These are phyloP conservation scores for Serinus canaria DNA, from an alignment of 2,113 vertebrate genomes.

Conservation along the genomic window DNA sequence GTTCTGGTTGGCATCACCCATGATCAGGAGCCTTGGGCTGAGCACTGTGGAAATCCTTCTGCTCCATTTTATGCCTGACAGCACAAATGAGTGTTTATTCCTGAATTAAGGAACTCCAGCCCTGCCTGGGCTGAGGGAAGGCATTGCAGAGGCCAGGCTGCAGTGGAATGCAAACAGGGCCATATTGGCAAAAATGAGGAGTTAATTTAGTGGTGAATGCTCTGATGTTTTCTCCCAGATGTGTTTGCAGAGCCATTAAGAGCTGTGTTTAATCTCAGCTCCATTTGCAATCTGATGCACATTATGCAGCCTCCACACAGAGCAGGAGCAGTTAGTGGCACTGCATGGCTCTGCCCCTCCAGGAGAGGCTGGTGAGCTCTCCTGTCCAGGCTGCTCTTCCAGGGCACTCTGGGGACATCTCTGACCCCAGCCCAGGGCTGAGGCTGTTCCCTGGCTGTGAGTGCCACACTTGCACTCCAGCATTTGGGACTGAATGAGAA, in stretches of 20 bases:
- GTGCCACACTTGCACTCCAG: background rate
- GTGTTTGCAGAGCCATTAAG: conserved; percentile 11
- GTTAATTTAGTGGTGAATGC: background rate
- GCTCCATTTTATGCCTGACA: background rate
- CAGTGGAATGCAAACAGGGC: background rate
- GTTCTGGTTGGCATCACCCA: background rate
- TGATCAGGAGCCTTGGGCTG: rapidly evolving
- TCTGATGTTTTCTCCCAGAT: background rate
- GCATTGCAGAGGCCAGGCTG: background rate
- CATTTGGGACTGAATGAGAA: background rate
- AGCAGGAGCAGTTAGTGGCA: background rate
- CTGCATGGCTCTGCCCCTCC: background rate
- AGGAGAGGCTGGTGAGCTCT: background rate
- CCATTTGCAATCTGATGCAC: background rate
- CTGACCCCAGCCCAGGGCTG: background rate
- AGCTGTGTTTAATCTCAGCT: background rate
- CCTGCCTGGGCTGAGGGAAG: background rate
- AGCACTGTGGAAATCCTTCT: background rate
- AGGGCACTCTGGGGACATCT: background rate
- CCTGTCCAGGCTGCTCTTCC: background rate
- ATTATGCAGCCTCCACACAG: background rate
- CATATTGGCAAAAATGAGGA: background rate
- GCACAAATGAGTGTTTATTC: background rate
- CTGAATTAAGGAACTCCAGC: background rate
- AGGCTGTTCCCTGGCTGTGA: rapidly evolving